Percentiles rank a stretch among this genome's conserved stretches.
Conservation (phyloP, 2,888 invertebrate genomes). For the Embidobia sp. region DNA sequence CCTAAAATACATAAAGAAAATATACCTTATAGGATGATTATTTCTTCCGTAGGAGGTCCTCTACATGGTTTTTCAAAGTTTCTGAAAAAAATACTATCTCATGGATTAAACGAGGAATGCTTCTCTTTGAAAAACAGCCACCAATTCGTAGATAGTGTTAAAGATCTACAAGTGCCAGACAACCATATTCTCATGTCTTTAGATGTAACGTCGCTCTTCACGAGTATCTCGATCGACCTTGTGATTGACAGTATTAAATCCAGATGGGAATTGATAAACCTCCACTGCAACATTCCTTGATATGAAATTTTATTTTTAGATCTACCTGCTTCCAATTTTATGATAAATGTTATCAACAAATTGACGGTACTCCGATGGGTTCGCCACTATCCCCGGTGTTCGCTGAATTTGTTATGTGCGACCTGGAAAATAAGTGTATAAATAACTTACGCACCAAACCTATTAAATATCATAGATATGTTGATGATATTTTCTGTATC, state of each 20-base stretch:
- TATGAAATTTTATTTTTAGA: background rate
- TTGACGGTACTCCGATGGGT: background rate
- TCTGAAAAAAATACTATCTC: background rate
- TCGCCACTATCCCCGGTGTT: background rate
- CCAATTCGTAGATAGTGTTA: background rate
- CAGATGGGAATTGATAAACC: background rate
- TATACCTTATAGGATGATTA: background rate
- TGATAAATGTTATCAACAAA: background rate
- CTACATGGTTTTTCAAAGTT: background rate
- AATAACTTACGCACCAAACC: background rate
- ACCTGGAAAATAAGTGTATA: background rate
- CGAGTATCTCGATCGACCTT: background rate
- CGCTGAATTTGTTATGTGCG: constrained; percentile 4
- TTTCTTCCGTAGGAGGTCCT: background rate
- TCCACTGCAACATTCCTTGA: background rate
- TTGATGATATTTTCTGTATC: background rate
- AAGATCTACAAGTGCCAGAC: background rate
- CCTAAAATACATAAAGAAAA: constrained; percentile 5
- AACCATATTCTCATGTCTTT: constrained; percentile 1
- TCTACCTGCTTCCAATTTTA: background rate
- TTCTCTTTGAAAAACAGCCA: background rate
- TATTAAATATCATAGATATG: background rate
- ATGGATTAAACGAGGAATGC: background rate
- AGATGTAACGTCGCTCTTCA: constrained; percentile 3
- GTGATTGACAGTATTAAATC: background rate